phyloP scores from a whole-genome alignment of 2,888 invertebrate species.

The Nemurella pictetii region DNA sequence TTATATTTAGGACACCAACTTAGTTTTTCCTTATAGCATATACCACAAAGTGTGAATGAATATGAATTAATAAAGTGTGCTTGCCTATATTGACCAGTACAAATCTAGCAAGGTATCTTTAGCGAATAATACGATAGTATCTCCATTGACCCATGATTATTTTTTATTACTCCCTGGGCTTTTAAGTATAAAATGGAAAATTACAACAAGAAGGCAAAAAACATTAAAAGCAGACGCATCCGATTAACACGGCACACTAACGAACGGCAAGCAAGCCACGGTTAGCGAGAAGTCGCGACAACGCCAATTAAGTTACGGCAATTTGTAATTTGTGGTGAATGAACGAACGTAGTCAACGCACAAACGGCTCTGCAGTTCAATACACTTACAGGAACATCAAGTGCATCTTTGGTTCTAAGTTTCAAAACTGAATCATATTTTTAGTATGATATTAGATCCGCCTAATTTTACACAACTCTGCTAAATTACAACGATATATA shows the following conservation, averaged over 20 bases:
- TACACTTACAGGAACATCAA: slow-evolving; percentile 24
- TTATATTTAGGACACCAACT: background rate
- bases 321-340: background rate
- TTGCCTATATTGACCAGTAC: background rate
- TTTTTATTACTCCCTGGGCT: background rate
- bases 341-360: background rate
- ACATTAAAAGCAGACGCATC: background rate
- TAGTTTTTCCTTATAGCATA: background rate
- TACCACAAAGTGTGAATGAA: background rate
- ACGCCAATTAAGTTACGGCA: background rate
- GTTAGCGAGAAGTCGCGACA: background rate
- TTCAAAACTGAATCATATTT: slow-evolving; percentile 4
- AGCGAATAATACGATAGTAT: background rate
- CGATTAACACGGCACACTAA: background rate
- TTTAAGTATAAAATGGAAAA: background rate
- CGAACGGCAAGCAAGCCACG: background rate
- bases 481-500: slow-evolving; percentile 1
- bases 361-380: slow-evolving; percentile 3
- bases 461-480: background rate
- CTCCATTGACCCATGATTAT: background rate
- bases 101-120: background rate
- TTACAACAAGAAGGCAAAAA: background rate
- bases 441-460: background rate
- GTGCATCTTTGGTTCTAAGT: slow-evolving; percentile 29
- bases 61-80: background rate